phyloP scores from a whole-genome alignment of 1,140 invertebrate species.

The Venturia canescens region DNA sequence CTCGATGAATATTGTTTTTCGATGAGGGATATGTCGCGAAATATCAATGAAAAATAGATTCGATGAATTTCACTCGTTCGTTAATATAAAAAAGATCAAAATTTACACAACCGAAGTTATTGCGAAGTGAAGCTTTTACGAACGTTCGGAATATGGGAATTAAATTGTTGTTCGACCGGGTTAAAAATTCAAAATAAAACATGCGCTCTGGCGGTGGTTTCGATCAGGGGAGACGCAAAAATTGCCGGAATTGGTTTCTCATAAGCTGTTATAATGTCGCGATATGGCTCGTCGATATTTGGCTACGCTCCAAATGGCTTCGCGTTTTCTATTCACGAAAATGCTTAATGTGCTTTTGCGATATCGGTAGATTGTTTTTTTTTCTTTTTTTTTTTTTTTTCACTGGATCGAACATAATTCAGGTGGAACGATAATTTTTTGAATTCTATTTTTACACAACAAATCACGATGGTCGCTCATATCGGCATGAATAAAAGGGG shows the following conservation, averaged over 20 bases:
- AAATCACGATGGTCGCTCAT: background rate
- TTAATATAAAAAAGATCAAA: too few relatives aligned
- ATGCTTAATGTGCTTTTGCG: background rate
- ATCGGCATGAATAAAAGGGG: background rate
- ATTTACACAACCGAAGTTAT: too few relatives aligned
- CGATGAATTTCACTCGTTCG: too few relatives aligned
- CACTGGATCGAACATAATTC: background rate
- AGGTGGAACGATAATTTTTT: background rate
- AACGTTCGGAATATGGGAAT: too few relatives aligned
- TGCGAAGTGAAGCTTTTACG: too few relatives aligned
- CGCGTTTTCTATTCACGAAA: background rate
- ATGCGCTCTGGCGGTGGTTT: too few relatives aligned
- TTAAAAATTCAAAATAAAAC: background rate
- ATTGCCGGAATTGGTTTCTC: background rate
- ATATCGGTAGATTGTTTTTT: background rate
- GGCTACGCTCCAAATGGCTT: background rate
- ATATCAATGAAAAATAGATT: too few relatives aligned
- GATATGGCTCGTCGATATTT: background rate
- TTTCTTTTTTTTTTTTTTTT: background rate
- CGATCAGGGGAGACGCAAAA: background rate
- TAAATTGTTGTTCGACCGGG: too few relatives aligned
- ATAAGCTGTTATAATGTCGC: background rate
- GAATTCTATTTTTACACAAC: background rate
- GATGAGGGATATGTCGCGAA: too few relatives aligned
- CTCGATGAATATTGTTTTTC: too few relatives aligned